Conservation (phyloP, 1,140 invertebrate genomes). For the Orchestia grillus region DNA sequence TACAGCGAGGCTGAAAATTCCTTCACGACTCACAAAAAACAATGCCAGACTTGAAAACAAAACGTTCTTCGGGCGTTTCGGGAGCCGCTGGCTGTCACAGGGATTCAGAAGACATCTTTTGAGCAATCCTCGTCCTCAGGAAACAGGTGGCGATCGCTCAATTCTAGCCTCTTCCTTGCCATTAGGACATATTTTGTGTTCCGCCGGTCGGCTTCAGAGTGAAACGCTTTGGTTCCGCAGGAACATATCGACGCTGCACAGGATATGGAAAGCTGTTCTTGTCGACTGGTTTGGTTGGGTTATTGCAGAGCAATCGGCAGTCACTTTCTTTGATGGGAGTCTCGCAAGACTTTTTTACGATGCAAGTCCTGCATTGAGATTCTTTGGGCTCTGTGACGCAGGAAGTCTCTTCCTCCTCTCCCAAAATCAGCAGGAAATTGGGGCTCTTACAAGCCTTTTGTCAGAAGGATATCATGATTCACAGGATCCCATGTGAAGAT, state of each 20-base stretch:
- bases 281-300: slow-evolving; percentile 52
- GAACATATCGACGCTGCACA: slow-evolving; percentile 42
- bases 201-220: neutral
- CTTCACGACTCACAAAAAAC: slow-evolving; percentile 10
- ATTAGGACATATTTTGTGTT: slow-evolving; percentile 39
- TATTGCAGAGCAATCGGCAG: slow-evolving; percentile 53
- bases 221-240: slow-evolving; percentile 3
- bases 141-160: slow-evolving; percentile 40
- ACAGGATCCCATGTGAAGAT: neutral
- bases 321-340: slow-evolving; percentile 45
- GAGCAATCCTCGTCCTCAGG: neutral
- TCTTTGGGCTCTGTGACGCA: neutral
- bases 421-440: slow-evolving; percentile 46
- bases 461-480: neutral
- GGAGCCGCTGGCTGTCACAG: slow-evolving; percentile 25
- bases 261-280: slow-evolving; percentile 55
- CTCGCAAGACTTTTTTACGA: slow-evolving; percentile 52
- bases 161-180: slow-evolving; percentile 41
- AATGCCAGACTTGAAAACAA: neutral
- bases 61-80: neutral
- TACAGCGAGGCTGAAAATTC: slow-evolving; percentile 9
- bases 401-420: slow-evolving; percentile 15
- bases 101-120: neutral
- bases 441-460: neutral
- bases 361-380: slow-evolving; percentile 39